A percentile compares a stretch with the other conserved stretches of the same genome.
Evolutionary conservation across 2,113 vertebrate species (phyloP).

Genomic region (Empidonax alnorum): DNA sequence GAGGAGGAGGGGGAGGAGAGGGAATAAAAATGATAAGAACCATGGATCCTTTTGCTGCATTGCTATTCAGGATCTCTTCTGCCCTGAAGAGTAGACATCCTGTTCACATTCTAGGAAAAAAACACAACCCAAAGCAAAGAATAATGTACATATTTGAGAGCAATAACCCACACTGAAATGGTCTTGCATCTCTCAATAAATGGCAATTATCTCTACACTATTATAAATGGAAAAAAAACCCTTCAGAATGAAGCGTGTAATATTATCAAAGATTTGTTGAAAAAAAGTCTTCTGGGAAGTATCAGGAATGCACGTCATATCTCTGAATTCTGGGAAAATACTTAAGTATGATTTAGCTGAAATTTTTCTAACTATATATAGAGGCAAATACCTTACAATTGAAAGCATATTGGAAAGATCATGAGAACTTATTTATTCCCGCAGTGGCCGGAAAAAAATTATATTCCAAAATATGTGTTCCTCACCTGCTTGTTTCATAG

Average conservation of each 20-base stretch:
- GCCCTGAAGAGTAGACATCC: background rate
- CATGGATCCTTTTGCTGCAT: background rate
- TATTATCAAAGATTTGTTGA: background rate
- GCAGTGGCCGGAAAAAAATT: background rate
- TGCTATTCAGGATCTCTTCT: background rate
- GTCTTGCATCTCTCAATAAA: background rate
- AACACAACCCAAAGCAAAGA: accelerated
- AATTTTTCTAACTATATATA: background rate
- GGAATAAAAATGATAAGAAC: background rate
- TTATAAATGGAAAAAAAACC: background rate
- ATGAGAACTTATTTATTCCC: background rate
- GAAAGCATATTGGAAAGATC: constrained; percentile 1
- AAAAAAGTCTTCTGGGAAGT: constrained; percentile 1
- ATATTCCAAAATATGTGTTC: background rate
- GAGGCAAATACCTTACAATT: background rate
- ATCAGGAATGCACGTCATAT: background rate
- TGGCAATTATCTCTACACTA: background rate
- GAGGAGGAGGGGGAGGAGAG: background rate
- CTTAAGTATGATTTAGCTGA: background rate
- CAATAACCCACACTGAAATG: background rate
- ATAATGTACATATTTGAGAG: background rate
- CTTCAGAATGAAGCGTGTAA: background rate
- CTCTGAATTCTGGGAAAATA: constrained; percentile 29
- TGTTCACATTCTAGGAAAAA: background rate
- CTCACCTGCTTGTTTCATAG: background rate